Percentiles rank a stretch among this genome's conserved stretches.
Evolutionary conservation across 2,113 vertebrate genomes (phyloP).

Genomic region (Australoheros scitulus): DNA sequence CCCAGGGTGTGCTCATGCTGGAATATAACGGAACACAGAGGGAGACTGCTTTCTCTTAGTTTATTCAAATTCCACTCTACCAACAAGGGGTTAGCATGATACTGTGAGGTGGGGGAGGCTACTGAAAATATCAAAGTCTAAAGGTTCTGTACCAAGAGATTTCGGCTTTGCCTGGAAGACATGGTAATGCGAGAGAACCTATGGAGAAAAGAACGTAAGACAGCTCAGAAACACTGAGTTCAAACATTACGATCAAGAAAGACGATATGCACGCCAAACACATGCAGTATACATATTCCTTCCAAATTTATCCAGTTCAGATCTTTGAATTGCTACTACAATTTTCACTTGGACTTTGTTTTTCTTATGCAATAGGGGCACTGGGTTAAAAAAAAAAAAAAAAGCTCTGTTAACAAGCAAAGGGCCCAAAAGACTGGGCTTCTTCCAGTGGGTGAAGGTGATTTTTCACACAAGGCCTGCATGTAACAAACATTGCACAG

Average conservation of each 20-base stretch:
- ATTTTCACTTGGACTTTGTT: slow-evolving; percentile 12
- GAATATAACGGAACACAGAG: slow-evolving; percentile 35
- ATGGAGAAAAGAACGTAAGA: slow-evolving; percentile 42
- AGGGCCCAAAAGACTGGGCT: slow-evolving; percentile 11
- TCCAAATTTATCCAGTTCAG: slow-evolving; percentile 19
- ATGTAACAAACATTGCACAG: slow-evolving; percentile 52
- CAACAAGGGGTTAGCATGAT: slow-evolving; percentile 41
- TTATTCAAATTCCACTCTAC: slow-evolving; percentile 62
- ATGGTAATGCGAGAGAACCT: slow-evolving; percentile 60
- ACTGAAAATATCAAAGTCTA: slow-evolving; percentile 70
- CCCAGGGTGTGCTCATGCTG: slow-evolving; percentile 29
- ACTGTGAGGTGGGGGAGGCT: slow-evolving; percentile 14
- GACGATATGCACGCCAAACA: slow-evolving; percentile 20
- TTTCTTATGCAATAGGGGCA: slow-evolving; percentile 1
- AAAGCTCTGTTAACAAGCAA: slow-evolving; percentile 24
- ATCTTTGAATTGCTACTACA: slow-evolving; percentile 23
- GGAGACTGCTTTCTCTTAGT: slow-evolving; percentile 21
- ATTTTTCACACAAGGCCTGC: slow-evolving; percentile 47
- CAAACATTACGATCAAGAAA: slow-evolving; percentile 44
- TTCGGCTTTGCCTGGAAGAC: slow-evolving; percentile 53
- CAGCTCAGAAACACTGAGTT: slow-evolving; percentile 37
- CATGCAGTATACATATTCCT: background rate
- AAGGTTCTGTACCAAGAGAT: slow-evolving; percentile 60
- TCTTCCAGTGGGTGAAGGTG: slow-evolving; percentile 29
- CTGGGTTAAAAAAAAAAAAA: slow-evolving; percentile 25